These are phyloP conservation scores for Polyodon spathula DNA, from an alignment of 2,113 vertebrate genomes.

Conservation along the genomic window DNA sequence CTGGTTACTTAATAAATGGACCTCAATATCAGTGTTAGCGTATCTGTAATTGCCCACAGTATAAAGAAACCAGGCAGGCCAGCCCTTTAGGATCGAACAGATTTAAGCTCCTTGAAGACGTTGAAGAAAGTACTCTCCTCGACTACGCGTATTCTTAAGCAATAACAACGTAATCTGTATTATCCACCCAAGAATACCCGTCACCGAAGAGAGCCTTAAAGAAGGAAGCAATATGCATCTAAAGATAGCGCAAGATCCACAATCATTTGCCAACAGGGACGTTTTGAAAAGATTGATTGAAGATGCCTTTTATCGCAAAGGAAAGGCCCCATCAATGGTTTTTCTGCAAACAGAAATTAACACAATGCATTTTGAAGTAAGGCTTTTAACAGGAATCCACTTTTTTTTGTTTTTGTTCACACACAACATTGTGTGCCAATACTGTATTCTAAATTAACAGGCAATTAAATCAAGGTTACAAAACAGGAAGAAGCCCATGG, in stretches of 20 bases:
- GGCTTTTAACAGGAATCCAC: slow-evolving; percentile 16
- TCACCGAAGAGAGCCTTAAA: slow-evolving; percentile 98
- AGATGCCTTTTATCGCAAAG: slow-evolving; percentile 51
- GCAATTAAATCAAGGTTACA: slow-evolving; percentile 23
- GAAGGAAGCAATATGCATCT: slow-evolving; percentile 40
- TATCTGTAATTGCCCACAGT: slow-evolving; percentile 22
- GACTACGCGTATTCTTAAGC: slow-evolving; percentile 99
- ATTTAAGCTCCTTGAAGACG: slow-evolving; percentile 37
- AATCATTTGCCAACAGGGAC: slow-evolving; percentile 31
- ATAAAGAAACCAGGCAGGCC: slow-evolving; percentile 15
- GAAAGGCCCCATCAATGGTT: slow-evolving; percentile 58
- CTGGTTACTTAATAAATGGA: slow-evolving; percentile 26
- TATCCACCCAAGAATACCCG: slow-evolving; percentile 99
- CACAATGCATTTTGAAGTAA: slow-evolving; percentile 50
- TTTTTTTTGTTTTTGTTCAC: slow-evolving; percentile 7
- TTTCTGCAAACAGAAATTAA: slow-evolving; percentile 65
- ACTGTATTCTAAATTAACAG: slow-evolving; percentile 12
- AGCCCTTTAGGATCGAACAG: slow-evolving; percentile 26
- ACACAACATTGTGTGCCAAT: slow-evolving; percentile 10
- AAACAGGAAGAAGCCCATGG: slow-evolving; percentile 17
- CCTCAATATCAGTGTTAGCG: slow-evolving; percentile 14
- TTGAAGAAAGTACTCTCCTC: slow-evolving; percentile 98
- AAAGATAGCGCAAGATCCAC: slow-evolving; percentile 37
- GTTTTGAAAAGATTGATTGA: slow-evolving; percentile 53
- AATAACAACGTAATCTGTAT: slow-evolving; percentile 99